Evolutionary conservation across 2,888 invertebrate species (phyloP).

Genomic region (Nephrocerus scutellatus): DNA sequence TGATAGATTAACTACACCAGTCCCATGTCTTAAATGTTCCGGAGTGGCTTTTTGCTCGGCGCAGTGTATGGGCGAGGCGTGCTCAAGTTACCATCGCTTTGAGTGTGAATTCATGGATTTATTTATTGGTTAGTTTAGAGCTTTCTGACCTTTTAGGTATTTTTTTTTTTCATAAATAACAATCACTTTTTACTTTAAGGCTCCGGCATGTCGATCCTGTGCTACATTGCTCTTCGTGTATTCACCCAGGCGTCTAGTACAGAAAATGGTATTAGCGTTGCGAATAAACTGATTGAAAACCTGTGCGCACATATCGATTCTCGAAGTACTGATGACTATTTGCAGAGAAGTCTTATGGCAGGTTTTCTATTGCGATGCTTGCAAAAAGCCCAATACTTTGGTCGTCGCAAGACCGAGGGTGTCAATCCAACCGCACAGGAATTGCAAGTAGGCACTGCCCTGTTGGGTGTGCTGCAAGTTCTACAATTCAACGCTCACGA

Average conservation of each 20-base stretch:
- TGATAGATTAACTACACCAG: slow-evolving; percentile 55
- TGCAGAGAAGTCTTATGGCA: slow-evolving; percentile 71
- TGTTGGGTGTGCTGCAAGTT: slow-evolving; percentile 65
- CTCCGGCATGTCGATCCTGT: slow-evolving; percentile 75
- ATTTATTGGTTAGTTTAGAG: slow-evolving; percentile 55
- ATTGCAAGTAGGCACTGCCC: slow-evolving; percentile 56
- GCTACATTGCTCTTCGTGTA: slow-evolving; percentile 66
- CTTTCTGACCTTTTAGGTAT: neutral
- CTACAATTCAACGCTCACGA: slow-evolving; percentile 84
- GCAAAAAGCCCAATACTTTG: slow-evolving; percentile 62
- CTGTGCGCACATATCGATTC: slow-evolving; percentile 60
- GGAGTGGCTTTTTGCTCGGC: slow-evolving; percentile 69
- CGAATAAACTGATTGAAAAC: slow-evolving; percentile 53
- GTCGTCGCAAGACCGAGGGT: slow-evolving; percentile 45
- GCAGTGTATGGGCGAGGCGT: slow-evolving; percentile 59
- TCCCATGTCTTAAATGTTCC: slow-evolving; percentile 67
- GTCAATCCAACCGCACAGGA: slow-evolving; percentile 52
- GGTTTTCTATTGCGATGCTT: slow-evolving; percentile 66
- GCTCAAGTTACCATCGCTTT: slow-evolving; percentile 61
- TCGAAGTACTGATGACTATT: slow-evolving; percentile 60
- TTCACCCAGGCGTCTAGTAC: slow-evolving; percentile 58
- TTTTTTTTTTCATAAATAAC: slow-evolving; percentile 2
- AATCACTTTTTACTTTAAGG: slow-evolving; percentile 44
- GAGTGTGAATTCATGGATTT: slow-evolving; percentile 71
- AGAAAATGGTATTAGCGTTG: slow-evolving; percentile 40